These are phyloP conservation scores for Mellivora capensis DNA, from an alignment of 2,113 vertebrate species.

Conservation along the genomic window DNA sequence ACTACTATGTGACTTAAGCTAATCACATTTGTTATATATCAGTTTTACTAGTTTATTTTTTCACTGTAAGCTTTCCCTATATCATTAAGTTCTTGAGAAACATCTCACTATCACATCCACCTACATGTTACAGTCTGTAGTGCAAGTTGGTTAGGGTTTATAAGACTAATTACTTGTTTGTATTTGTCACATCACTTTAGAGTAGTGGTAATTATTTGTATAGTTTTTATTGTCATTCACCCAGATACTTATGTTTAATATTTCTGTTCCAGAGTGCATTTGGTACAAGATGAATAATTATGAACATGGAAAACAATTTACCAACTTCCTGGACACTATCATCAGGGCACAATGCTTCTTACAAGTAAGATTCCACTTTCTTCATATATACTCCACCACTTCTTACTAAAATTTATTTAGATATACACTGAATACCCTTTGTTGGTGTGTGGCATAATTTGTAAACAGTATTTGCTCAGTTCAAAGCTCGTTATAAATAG, in stretches of 20 bases:
- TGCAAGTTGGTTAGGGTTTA: background rate
- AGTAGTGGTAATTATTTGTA: background rate
- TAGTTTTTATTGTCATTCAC: constrained; percentile 49
- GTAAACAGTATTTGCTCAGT: constrained; percentile 20
- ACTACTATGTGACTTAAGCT: constrained; percentile 5
- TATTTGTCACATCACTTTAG: constrained; percentile 18
- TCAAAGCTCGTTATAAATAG: background rate
- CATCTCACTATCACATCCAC: background rate
- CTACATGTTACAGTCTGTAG: background rate
- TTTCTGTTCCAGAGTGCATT: constrained; percentile 85
- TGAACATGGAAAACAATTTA: constrained; percentile 82
- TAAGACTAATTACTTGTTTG: background rate
- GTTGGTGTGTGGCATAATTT: background rate
- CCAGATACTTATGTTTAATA: constrained; percentile 18
- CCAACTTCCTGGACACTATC: constrained; percentile 85
- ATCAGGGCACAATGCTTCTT: constrained; percentile 89
- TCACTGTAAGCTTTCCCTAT: background rate
- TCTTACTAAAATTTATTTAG: constrained; percentile 1
- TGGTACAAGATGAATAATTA: constrained; percentile 84
- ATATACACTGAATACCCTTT: background rate
- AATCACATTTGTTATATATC: background rate
- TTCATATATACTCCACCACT: background rate
- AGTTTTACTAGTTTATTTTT: constrained; percentile 18
- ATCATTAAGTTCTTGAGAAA: background rate
- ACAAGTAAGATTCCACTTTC: constrained; percentile 84